Evolutionary conservation across 2,888 invertebrate species (phyloP).

Genomic region (Nemurella pictetii): DNA sequence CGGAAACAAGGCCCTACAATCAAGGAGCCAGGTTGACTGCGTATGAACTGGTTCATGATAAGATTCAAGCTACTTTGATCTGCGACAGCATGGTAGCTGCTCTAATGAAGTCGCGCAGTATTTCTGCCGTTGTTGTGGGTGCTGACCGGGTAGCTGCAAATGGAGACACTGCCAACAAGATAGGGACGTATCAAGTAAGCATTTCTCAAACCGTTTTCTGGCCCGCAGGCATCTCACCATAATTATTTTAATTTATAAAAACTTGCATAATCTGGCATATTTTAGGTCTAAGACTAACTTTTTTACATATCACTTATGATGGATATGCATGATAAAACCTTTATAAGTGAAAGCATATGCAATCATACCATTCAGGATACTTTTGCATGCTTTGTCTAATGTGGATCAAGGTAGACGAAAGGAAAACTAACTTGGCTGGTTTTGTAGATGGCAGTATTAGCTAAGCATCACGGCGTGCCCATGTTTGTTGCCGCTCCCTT

Average conservation of each 20-base stretch:
- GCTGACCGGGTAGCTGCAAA: constrained; percentile 95
- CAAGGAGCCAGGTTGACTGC: constrained; percentile 96
- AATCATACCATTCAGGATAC: too few species aligned
- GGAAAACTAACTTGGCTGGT: constrained; percentile 25
- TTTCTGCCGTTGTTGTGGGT: constrained; percentile 94
- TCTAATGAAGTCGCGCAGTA: constrained; percentile 78
- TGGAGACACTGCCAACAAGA: constrained; percentile 99
- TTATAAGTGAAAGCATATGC: too few species aligned
- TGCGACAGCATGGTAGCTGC: constrained; percentile 96
- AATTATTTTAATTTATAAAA: too few species aligned
- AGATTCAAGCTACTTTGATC: constrained; percentile 88
- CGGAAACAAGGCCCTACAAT: constrained; percentile 98
- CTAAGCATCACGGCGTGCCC: constrained; percentile 87
- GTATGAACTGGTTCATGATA: constrained; percentile 89
- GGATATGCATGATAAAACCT: too few species aligned
- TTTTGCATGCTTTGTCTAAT: too few species aligned
- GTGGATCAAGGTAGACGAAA: too few species aligned
- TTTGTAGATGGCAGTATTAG: constrained; percentile 79
- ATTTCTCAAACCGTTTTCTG: too few species aligned
- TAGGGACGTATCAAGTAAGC: constrained; percentile 87
- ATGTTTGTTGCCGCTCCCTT: constrained; percentile 95
- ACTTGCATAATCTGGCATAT: too few species aligned
- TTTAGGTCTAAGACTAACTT: too few species aligned
- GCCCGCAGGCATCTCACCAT: too few species aligned
- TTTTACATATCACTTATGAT: too few species aligned